Evolutionary conservation across 2,113 vertebrate genomes (phyloP).

Genomic region (Sinocyclocheilus grahami): DNA sequence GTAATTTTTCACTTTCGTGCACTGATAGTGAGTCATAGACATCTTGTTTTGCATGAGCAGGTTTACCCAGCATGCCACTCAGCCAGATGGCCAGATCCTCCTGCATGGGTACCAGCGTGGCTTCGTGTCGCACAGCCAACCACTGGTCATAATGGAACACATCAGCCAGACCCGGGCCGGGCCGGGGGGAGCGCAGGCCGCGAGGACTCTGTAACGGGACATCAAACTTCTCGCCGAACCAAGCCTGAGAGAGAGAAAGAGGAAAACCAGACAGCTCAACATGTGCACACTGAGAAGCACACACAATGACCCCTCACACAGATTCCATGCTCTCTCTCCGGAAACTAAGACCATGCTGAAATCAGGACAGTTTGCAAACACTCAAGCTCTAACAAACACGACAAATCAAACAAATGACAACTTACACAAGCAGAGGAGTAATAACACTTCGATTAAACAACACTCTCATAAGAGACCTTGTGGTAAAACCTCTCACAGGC

Average conservation of each 20-base stretch:
- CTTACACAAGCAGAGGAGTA: background rate
- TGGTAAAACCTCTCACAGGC: background rate
- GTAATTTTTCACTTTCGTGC: background rate
- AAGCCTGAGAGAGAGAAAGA: conserved; percentile 75
- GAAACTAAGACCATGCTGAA: background rate
- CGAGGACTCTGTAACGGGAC: conserved; percentile 77
- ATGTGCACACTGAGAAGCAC: background rate
- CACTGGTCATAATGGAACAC: conserved; percentile 95
- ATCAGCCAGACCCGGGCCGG: conserved; percentile 88
- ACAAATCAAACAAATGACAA: background rate
- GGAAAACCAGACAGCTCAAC: background rate
- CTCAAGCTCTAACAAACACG: background rate
- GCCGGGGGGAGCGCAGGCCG: conserved; percentile 81
- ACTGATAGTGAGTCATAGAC: background rate
- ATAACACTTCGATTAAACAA: background rate
- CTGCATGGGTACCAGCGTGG: conserved; percentile 92
- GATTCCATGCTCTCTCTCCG: conserved; percentile 4
- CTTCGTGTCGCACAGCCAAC: conserved; percentile 91
- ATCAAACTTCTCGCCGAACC: conserved; percentile 87
- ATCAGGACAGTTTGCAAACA: conserved; percentile 7
- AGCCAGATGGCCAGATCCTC: conserved; percentile 96
- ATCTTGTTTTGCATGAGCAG: no score
- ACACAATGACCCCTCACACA: conserved; percentile 3
- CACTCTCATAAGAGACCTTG: background rate
- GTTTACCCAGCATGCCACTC: conserved; percentile 88